These are phyloP conservation scores for Thelaira solivaga DNA, from an alignment of 2,888 invertebrate genomes.

Conservation along the genomic window DNA sequence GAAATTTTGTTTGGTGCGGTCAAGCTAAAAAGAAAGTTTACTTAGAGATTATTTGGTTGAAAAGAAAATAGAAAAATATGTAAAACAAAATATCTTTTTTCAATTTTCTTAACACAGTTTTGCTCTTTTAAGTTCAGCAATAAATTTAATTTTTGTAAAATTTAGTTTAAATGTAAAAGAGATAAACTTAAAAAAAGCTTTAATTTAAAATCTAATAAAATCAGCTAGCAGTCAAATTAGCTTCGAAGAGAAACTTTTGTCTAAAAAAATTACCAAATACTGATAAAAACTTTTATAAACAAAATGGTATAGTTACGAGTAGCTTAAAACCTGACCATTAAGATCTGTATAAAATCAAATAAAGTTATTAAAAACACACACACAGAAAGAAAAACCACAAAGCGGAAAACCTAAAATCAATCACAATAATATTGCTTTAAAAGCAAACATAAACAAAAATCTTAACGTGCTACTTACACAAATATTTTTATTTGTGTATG, in stretches of 20 bases:
- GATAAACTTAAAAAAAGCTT: too few species aligned
- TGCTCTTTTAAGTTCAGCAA: too few species aligned
- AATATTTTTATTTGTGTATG: neutral
- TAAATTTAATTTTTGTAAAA: too few species aligned
- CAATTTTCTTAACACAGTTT: neutral
- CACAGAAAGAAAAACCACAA: conserved; percentile 28
- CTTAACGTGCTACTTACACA: neutral
- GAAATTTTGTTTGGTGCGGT: conserved; percentile 35
- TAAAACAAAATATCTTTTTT: neutral
- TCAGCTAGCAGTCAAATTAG: too few species aligned
- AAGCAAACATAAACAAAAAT: conserved; percentile 29
- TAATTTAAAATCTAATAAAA: too few species aligned
- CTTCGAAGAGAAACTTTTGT: too few species aligned
- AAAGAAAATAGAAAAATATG: neutral
- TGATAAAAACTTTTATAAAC: too few species aligned
- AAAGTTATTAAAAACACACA: conserved; percentile 29
- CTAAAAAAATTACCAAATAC: too few species aligned
- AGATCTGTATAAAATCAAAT: conserved; percentile 6
- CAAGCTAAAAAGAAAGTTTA: conserved; percentile 61
- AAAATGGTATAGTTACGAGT: too few species aligned
- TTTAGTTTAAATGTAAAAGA: too few species aligned
- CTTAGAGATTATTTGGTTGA: conserved; percentile 43
- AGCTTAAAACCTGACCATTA: conserved; percentile 1
- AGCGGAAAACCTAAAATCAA: conserved; percentile 55
- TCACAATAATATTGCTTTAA: conserved; percentile 57